Evolutionary conservation across 2,888 invertebrate genomes (phyloP), one percentile per base, ranked within the genome.

Genomic region (Hoplodrina blanda): DNA sequence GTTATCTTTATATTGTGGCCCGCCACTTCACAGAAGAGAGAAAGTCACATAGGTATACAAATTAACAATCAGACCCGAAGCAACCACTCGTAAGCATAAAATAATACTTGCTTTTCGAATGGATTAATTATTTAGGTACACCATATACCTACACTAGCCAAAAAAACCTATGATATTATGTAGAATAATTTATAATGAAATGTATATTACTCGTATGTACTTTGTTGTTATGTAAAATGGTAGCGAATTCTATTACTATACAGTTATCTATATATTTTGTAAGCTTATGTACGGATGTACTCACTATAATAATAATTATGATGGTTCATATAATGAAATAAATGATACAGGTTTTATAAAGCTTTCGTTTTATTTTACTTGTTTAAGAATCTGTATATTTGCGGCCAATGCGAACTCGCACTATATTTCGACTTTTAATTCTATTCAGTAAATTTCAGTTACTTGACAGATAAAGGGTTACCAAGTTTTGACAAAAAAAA

Each of bases 221-320:
- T 71, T 60, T 67, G 60, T 73, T 76, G 60, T 76, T 78, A 41
- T 52, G 50, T 64, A 53, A 60, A 62, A 63, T 62, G 73, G 60
- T 75, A 75, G 69, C 52, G 19, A 69, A 69, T 75, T 75, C 62
- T 69, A 75, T 69, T 61, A 53, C n/a, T 69, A 65, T 62, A 75
- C 53, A 74, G 69, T 69, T 76, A 61, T 60, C n/a, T 44, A 67
- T 64, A 78, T 72, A 64, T 78, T 76, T 78, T 76, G 20, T 76
- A 78, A 78, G 78, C 73, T 78, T 78, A 78, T 53, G 77, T 76
- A 73, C 73, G 49, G 33, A 63, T 73, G 66, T 78, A 76, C 72
- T 72, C 59, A 63, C 56, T 70, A 17, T 50, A 41, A 63, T 64
- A 64, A 61, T 68, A 46, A 56, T 62, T 71, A 72, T 55, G 44